phyloP scores from a whole-genome alignment of 92 coral and sea anemone genomes.

The Muricea muricata region DNA sequence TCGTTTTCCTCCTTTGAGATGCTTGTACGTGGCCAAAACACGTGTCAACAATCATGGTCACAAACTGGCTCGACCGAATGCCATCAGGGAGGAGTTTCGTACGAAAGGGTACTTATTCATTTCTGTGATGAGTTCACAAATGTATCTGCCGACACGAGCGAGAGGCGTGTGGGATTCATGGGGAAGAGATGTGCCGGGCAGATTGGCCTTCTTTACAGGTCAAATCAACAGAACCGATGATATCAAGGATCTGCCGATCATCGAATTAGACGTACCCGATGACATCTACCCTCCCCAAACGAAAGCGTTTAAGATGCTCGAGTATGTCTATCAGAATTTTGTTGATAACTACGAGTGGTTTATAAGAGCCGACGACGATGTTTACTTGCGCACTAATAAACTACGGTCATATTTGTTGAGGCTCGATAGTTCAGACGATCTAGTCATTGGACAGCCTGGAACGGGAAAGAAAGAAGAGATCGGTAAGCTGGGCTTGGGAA shows the following conservation, averaged over 20 bases:
- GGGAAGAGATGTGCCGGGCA: slow-evolving; percentile 88
- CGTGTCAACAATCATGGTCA: not conserved
- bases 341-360: slow-evolving; percentile 94
- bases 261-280: slow-evolving; percentile 84
- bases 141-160: slow-evolving; percentile 83
- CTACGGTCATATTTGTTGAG: slow-evolving; percentile 78
- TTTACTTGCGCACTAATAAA: slow-evolving; percentile 83
- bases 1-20: slow-evolving; percentile 20
- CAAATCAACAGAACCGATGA: slow-evolving; percentile 22
- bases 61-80: slow-evolving; percentile 64
- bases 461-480: slow-evolving; percentile 83
- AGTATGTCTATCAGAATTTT: slow-evolving; percentile 92
- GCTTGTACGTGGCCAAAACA: slow-evolving; percentile 3
- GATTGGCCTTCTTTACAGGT: slow-evolving; percentile 84
- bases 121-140: slow-evolving; percentile 95
- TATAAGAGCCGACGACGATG: slow-evolving; percentile 98
- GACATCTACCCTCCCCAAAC: slow-evolving; percentile 93
- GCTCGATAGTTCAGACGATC: slow-evolving; percentile 91
- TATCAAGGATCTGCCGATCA: slow-evolving; percentile 73
- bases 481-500: slow-evolving; percentile 79
- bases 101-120: slow-evolving; percentile 72
- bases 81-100: slow-evolving; percentile 72
- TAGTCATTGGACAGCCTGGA: slow-evolving; percentile 97
- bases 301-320: slow-evolving; percentile 95
- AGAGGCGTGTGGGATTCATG: slow-evolving; percentile 94